Conservation (phyloP, 2,113 vertebrate genomes). For the Rhea americana region DNA sequence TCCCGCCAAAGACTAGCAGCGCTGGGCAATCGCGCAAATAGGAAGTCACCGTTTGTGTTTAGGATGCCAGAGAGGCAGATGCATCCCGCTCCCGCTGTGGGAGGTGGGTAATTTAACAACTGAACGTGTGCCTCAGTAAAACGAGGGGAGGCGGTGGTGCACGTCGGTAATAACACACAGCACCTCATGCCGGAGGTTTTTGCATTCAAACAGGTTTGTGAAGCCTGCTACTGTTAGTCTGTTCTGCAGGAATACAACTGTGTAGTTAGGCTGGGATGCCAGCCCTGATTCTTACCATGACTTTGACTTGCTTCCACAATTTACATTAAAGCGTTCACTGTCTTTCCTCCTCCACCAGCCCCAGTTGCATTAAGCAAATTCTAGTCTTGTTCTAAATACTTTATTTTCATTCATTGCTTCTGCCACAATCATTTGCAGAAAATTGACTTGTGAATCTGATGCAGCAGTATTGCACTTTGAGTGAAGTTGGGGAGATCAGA, state of each 20-base stretch:
- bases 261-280: neutral
- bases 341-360: neutral
- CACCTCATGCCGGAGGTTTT: fast-evolving
- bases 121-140: neutral
- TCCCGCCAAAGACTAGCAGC: neutral
- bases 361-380: neutral
- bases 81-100: too few relatives aligned
- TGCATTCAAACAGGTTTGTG: neutral
- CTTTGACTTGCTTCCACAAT: neutral
- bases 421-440: neutral
- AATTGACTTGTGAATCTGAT: neutral
- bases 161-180: fast-evolving
- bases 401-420: neutral
- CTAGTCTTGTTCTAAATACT: neutral
- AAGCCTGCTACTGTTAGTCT: neutral
- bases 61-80: neutral
- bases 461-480: fast-evolving
- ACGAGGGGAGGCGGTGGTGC: neutral
- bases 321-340: neutral
- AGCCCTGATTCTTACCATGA: neutral
- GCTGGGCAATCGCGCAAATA: neutral
- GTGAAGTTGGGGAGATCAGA: neutral
- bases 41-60: neutral
- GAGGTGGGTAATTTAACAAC: neutral
- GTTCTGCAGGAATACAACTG: neutral